phyloP scores from a whole-genome alignment of 2,888 invertebrate species.

The Pollenia angustigena region DNA sequence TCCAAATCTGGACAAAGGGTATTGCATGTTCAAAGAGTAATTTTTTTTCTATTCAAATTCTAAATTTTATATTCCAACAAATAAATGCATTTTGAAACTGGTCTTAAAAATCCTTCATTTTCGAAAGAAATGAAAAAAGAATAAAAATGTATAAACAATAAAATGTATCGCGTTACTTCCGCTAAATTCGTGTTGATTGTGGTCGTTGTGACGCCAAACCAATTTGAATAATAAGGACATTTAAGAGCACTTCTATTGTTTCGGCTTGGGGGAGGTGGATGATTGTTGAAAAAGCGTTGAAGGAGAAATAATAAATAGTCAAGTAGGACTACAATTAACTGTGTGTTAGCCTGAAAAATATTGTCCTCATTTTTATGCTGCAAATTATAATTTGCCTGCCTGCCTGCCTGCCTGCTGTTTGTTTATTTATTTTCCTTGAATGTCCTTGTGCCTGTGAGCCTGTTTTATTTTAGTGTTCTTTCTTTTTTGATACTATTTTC shows the following conservation, averaged over 20 bases:
- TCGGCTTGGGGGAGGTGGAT: neutral
- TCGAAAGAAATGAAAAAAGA: constrained; percentile 9
- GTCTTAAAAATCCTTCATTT: neutral
- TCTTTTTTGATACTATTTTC: neutral
- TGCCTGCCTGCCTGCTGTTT: constrained; percentile 37
- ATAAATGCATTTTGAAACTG: constrained; percentile 11
- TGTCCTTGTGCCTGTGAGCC: constrained; percentile 51
- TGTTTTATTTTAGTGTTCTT: constrained; percentile 46
- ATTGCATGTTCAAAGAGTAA: no score
- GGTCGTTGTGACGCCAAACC: constrained; percentile 78
- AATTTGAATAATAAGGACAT: constrained; percentile 41
- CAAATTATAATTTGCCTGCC: constrained; percentile 57
- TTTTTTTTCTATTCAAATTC: no score
- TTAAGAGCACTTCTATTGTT: neutral
- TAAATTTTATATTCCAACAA: neutral
- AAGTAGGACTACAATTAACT: constrained; percentile 59
- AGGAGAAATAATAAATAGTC: constrained; percentile 43
- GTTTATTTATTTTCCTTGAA: constrained; percentile 26
- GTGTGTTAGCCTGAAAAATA: constrained; percentile 58
- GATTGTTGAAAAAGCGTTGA: constrained; percentile 6
- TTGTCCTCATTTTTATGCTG: constrained; percentile 64
- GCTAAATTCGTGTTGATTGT: constrained; percentile 82
- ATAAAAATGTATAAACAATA: constrained; percentile 64
- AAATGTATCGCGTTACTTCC: constrained; percentile 83
- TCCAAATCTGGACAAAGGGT: no score